Conservation (phyloP, 2,113 vertebrate genomes). For the Petrocephalus zakoni region DNA sequence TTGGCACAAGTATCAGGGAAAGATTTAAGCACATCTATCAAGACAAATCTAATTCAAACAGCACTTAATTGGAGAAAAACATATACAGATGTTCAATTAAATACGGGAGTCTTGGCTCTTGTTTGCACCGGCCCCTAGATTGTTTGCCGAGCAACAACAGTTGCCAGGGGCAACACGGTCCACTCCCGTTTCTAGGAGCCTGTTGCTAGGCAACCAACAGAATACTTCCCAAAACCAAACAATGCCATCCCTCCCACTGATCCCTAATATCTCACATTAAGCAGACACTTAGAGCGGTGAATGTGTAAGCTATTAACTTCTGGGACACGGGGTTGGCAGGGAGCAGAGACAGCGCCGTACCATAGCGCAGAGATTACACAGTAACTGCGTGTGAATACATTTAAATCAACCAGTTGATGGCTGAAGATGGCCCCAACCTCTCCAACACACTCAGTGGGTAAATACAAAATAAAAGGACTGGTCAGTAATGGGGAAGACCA, state of each 20-base stretch:
- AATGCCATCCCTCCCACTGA: slow-evolving; percentile 79
- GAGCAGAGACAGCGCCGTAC: slow-evolving; percentile 55
- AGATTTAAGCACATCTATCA: slow-evolving; percentile 44
- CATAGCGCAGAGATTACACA: slow-evolving; percentile 50
- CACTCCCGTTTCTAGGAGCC: slow-evolving; percentile 80
- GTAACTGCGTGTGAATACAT: slow-evolving; percentile 7
- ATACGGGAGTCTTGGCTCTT: slow-evolving; percentile 70
- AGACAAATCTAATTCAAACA: slow-evolving; percentile 51
- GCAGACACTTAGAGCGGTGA: slow-evolving; percentile 78
- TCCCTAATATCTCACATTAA: slow-evolving; percentile 73
- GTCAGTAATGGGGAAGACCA: not conserved
- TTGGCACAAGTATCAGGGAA: slow-evolving; percentile 23
- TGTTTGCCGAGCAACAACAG: slow-evolving; percentile 93
- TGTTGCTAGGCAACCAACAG: slow-evolving; percentile 80
- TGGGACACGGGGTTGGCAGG: slow-evolving; percentile 48
- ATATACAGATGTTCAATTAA: slow-evolving; percentile 89
- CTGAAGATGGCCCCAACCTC: slow-evolving; percentile 30
- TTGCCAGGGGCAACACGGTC: slow-evolving; percentile 84
- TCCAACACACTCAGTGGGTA: slow-evolving; percentile 22
- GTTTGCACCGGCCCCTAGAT: slow-evolving; percentile 72
- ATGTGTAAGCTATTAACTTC: slow-evolving; percentile 86
- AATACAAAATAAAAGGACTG: not conserved
- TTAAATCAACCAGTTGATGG: slow-evolving; percentile 29
- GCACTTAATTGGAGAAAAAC: slow-evolving; percentile 66
- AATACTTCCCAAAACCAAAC: slow-evolving; percentile 98